These are phyloP conservation scores for Zhuqinia jingwanae DNA, from an alignment of 2,888 invertebrate genomes.

Conservation along the genomic window DNA sequence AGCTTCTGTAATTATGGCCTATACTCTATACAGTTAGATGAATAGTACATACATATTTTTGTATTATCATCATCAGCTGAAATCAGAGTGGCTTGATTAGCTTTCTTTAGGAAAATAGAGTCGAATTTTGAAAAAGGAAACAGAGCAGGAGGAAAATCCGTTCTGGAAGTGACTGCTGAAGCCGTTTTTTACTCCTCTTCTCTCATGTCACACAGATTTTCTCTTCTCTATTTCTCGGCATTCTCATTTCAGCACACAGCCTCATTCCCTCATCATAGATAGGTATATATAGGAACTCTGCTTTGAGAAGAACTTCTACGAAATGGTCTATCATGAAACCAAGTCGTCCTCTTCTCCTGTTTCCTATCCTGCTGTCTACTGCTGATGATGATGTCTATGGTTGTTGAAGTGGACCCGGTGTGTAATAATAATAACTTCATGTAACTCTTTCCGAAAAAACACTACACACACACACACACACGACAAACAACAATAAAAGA, in stretches of 20 bases:
- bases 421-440: slow-evolving; percentile 46
- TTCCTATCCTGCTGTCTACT: slow-evolving; percentile 3
- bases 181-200: slow-evolving; percentile 21
- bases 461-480: slow-evolving; percentile 25
- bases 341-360: slow-evolving; percentile 1
- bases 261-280: neutral
- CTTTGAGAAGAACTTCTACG: slow-evolving; percentile 9
- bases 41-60: neutral
- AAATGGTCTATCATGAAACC: slow-evolving; percentile 28
- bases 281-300: neutral
- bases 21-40: too few relatives aligned
- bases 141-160: slow-evolving; percentile 30
- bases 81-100: slow-evolving; percentile 52
- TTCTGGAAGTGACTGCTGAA: slow-evolving; percentile 44
- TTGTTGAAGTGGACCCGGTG: slow-evolving; percentile 35
- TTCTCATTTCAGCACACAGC: neutral
- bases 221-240: neutral
- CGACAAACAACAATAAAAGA: slow-evolving; percentile 36
- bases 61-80: neutral
- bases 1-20: neutral
- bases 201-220: slow-evolving; percentile 28
- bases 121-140: slow-evolving; percentile 40
- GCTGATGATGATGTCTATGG: neutral
- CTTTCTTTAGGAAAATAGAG: slow-evolving; percentile 45
- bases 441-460: slow-evolving; percentile 12